Conservation (phyloP, 2,888 invertebrate genomes). For the Automeris io region DNA sequence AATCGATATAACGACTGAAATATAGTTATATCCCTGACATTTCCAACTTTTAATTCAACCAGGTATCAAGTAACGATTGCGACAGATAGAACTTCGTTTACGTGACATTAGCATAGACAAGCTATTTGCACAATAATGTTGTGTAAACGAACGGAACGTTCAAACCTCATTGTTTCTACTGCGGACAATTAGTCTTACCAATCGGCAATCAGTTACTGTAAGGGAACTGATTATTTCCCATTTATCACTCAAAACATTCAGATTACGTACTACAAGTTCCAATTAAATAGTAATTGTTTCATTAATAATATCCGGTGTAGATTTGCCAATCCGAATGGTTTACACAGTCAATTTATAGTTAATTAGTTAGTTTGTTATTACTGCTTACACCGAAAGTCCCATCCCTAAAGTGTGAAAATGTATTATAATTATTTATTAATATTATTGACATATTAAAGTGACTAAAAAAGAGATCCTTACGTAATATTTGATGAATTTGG, state of each 20-base stretch:
- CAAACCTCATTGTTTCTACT: background rate
- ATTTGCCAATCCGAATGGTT: too few species aligned
- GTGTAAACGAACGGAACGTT: background rate
- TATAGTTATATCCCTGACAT: background rate
- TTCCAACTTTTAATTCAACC: conserved; percentile 3
- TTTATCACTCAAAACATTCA: background rate
- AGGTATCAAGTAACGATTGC: background rate
- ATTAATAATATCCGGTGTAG: too few species aligned
- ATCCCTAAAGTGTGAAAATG: too few species aligned
- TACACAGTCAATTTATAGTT: too few species aligned
- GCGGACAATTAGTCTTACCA: background rate
- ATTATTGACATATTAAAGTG: too few species aligned
- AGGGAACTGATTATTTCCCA: background rate
- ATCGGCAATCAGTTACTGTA: background rate
- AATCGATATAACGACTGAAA: too few species aligned
- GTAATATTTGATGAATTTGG: too few species aligned
- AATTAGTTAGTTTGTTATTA: too few species aligned
- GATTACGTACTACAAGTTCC: background rate
- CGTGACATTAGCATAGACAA: conserved; percentile 1
- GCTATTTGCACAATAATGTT: conserved; percentile 1
- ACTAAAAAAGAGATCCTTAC: too few species aligned
- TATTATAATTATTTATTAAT: too few species aligned
- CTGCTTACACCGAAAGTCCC: too few species aligned
- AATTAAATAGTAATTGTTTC: too few species aligned
- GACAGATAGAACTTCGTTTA: background rate